Conservation (phyloP, 2,797 vertebrate genomes). For the Anniella stebbinsi region DNA sequence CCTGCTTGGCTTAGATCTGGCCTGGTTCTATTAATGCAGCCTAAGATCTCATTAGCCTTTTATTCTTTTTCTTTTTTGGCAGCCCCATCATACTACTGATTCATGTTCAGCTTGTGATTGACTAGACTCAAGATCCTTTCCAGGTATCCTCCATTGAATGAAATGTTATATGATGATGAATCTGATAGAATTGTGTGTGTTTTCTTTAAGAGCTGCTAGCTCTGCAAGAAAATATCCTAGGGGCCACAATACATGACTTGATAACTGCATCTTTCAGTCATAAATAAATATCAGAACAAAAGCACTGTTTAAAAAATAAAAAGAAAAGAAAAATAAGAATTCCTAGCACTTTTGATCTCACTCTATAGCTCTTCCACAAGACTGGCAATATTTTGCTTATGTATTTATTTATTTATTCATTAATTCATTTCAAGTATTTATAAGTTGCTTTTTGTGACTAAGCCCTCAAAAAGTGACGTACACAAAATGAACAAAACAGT, state of each 20-base stretch:
- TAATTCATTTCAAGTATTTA: not conserved
- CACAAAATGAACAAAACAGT: not conserved
- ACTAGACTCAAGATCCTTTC: not conserved
- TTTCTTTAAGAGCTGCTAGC: not conserved
- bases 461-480: not conserved
- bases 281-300: not conserved
- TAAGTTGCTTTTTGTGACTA: not conserved
- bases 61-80: not conserved
- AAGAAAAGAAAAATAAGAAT: not conserved
- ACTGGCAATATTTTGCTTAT: not conserved
- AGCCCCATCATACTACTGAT: not conserved
- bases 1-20: no score
- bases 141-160: not conserved
- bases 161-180: not conserved
- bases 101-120: not conserved
- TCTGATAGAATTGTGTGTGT: not conserved
- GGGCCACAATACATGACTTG: not conserved
- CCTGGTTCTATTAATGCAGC: not conserved
- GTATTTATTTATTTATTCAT: not conserved
- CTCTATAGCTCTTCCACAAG: constrained; percentile 2
- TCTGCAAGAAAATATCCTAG: not conserved
- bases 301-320: not conserved
- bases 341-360: not conserved
- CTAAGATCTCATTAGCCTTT: not conserved
- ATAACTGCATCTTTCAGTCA: not conserved